A percentile compares a stretch with the other conserved stretches of the same genome.
These are phyloP conservation scores for Cephalotes varians DNA, from an alignment of 2,888 invertebrate species.

Conservation along the genomic window DNA sequence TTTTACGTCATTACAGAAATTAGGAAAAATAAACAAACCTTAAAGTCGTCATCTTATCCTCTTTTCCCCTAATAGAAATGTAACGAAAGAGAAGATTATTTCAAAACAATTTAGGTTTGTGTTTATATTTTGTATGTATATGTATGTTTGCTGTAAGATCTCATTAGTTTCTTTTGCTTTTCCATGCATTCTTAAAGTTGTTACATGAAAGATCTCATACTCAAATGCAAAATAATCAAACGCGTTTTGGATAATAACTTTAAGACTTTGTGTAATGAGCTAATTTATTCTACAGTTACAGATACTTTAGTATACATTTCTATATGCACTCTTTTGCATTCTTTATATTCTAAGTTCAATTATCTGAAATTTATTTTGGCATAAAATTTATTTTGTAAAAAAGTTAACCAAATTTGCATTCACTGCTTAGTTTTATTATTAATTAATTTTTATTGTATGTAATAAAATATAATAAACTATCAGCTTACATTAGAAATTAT, in stretches of 20 bases:
- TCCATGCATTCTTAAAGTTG: neutral
- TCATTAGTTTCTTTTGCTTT: neutral
- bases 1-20: too few relatives aligned
- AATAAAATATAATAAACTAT: neutral
- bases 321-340: neutral
- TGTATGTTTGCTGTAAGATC: neutral
- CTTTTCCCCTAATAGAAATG: too few relatives aligned
- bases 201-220: neutral
- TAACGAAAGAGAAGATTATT: neutral
- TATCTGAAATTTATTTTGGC: neutral
- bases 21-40: too few relatives aligned
- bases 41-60: too few relatives aligned
- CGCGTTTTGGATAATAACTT: neutral
- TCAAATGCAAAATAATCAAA: constrained; percentile 16
- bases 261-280: neutral
- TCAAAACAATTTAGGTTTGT: too few relatives aligned
- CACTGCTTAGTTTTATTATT: neutral
- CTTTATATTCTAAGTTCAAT: neutral
- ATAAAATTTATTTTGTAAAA: neutral
- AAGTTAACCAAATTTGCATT: neutral
- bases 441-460: neutral
- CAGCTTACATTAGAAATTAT: neutral
- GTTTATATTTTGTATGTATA: neutral
- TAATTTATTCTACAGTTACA: neutral
- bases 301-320: neutral